phyloP scores from a whole-genome alignment of 2,797 vertebrate genomes.

The Borostomias antarcticus region DNA sequence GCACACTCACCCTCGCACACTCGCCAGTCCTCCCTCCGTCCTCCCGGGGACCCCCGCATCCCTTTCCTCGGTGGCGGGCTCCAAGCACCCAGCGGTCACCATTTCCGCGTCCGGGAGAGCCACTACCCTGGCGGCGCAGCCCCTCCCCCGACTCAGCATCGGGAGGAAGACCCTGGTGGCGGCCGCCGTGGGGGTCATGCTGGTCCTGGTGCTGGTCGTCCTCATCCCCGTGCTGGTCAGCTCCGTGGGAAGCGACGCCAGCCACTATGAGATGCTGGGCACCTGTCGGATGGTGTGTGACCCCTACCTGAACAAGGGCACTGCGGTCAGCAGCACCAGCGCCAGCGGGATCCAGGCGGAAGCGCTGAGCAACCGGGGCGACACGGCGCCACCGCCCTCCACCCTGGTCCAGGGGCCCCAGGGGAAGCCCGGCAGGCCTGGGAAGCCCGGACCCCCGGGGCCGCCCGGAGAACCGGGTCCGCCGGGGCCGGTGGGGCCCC shows the following conservation, averaged over 20 bases:
- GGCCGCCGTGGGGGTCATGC: conserved; percentile 92
- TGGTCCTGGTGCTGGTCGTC: conserved; percentile 93
- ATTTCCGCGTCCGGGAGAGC: conserved; percentile 88
- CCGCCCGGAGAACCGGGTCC: conserved; percentile 90
- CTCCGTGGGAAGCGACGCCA: conserved; percentile 87
- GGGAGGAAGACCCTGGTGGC: conserved; percentile 93
- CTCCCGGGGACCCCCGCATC: conserved; percentile 66
- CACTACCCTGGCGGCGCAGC: conserved; percentile 87
- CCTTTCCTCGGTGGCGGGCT: conserved; percentile 69
- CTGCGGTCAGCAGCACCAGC: conserved; percentile 76
- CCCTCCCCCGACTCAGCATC: conserved; percentile 91
- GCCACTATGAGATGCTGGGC: conserved; percentile 95
- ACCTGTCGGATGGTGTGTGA: conserved; percentile 97
- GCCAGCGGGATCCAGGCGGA: conserved; percentile 78
- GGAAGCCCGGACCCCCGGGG: conserved; percentile 89
- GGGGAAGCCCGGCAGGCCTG: conserved; percentile 89
- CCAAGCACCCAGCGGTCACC: conserved; percentile 84
- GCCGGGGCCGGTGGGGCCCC: conserved; percentile 87
- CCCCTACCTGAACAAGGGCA: conserved; percentile 87
- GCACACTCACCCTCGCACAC: conserved; percentile 67
- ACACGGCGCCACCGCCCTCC: conserved; percentile 88
- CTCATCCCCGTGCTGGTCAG: conserved; percentile 96
- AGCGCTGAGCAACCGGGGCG: conserved; percentile 81
- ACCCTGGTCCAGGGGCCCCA: conserved; percentile 85
- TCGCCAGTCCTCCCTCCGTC: conserved; percentile 63